Base-by-base conservation (phyloP, 1,140 invertebrate species). In the Agrypnia vestita region DNA sequence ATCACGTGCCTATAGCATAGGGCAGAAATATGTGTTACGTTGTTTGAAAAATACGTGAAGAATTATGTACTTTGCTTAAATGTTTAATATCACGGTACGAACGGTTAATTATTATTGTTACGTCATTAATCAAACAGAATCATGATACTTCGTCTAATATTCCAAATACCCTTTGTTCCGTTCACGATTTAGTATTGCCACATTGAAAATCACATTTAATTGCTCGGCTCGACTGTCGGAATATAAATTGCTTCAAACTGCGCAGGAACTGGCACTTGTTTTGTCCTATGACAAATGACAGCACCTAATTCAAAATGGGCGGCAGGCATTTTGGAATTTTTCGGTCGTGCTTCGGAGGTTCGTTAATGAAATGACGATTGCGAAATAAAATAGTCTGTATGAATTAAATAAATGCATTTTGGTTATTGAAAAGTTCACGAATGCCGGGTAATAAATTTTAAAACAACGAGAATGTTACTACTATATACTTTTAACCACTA, bases 311-410 rank as follows among this genome's bases (percentile, higher is more conserved):
- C 17, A 59, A 59, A 15, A 59, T 59, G 55, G 55, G 15, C 11
- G 25, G 55, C 17, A 15, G 55, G 15, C 55, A 59, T 59, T 59
- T 59, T 59, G 55, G 55, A 59, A 59, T 59, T 59, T 59, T 59
- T 59, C 12, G 21, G 55, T 59, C 55, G 55, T 59, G 55, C 55
- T 19, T 21, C 9, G 17, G 55, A 59, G 55, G 55, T 21, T 12
- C 13, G 55, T 19, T 3, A 13, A 21, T 21, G 17, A 59, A 59
- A 59, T 21, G 21, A 19, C n/a, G 19, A 21, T 59, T 59, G 55
- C 15, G 55, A 59, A 59, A 59, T 59, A 59, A 59, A 35, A 35
- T 35, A 59, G 55, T 13, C 55, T 17, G 17, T 59, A 59, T 21
- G 17, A 59, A 59, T 59, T 15, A 59, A 59, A 8, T 59, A 15